These are phyloP conservation scores for Nomada fucata DNA, from an alignment of 2,888 invertebrate species.

Conservation along the genomic window DNA sequence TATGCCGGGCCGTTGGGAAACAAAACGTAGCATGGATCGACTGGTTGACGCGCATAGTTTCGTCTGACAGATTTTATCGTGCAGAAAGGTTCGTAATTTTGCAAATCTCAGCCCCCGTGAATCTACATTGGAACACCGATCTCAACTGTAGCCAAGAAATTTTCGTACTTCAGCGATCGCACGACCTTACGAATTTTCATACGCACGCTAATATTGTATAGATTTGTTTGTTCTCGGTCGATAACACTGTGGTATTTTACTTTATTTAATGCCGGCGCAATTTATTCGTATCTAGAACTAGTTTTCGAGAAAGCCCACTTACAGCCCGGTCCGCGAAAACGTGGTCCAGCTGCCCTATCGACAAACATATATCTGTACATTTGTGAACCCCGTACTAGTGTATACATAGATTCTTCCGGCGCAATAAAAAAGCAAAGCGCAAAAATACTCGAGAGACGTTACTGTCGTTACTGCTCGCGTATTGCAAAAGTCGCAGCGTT, in stretches of 20 bases:
- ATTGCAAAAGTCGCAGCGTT: too few relatives aligned
- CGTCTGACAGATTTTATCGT: not conserved
- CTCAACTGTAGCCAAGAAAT: not conserved
- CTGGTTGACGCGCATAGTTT: not conserved
- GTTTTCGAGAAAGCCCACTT: not conserved
- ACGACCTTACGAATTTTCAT: slow-evolving; percentile 2
- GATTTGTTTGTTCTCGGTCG: not conserved
- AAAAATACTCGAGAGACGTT: too few relatives aligned
- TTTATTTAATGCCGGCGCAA: not conserved
- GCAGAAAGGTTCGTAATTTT: not conserved
- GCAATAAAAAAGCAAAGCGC: too few relatives aligned
- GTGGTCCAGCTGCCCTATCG: not conserved
- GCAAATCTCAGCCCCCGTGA: not conserved
- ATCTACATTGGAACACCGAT: not conserved
- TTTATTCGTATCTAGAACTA: not conserved
- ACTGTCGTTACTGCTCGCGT: too few relatives aligned
- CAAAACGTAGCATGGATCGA: not conserved
- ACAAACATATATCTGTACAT: too few relatives aligned
- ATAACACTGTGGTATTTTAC: not conserved
- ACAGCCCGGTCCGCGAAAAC: not conserved
- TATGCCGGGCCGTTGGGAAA: not conserved
- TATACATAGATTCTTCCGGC: too few relatives aligned
- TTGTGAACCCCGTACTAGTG: too few relatives aligned
- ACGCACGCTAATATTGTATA: too few relatives aligned
- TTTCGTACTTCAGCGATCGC: not conserved